Evolutionary conservation across 2,797 vertebrate species (phyloP).

Genomic region (Pachyuromys duprasi): DNA sequence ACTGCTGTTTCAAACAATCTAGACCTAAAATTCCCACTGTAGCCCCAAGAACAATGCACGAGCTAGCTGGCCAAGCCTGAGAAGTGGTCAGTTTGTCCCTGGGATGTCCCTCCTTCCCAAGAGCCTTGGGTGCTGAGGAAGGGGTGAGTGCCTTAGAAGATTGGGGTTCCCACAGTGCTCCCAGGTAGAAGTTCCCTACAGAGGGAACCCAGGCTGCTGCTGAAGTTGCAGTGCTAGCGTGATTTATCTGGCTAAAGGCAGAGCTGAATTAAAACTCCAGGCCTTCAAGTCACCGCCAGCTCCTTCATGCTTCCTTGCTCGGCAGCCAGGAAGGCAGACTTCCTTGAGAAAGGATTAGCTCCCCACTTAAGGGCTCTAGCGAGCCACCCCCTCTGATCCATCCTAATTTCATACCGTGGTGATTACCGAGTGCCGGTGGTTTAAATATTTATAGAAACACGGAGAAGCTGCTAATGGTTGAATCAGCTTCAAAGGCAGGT

Average conservation of each 20-base stretch:
- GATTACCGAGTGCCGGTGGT: slow-evolving; percentile 58
- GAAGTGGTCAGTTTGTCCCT: fast-evolving
- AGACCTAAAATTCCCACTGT: background rate
- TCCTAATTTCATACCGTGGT: slow-evolving; percentile 74
- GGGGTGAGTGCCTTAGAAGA: fast-evolving
- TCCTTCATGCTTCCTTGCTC: background rate
- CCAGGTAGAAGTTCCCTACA: fast-evolving
- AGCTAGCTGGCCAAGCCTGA: background rate
- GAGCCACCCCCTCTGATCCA: slow-evolving; percentile 63
- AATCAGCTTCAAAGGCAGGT: background rate
- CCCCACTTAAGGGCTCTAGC: slow-evolving; percentile 52
- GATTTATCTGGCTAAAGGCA: background rate
- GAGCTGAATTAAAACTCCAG: background rate
- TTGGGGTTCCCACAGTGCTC: background rate
- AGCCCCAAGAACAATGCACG: background rate
- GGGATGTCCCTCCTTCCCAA: fast-evolving
- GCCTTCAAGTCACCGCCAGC: fast-evolving
- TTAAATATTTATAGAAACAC: slow-evolving; percentile 77
- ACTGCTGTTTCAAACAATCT: background rate
- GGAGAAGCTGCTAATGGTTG: slow-evolving; percentile 23
- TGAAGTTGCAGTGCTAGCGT: background rate
- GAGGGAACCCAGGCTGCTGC: fast-evolving
- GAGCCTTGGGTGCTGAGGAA: fast-evolving
- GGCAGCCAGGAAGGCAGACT: background rate
- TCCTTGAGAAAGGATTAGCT: background rate